These are phyloP conservation scores for Bombyx huttoni DNA, from an alignment of 2,888 invertebrate genomes.

Conservation along the genomic window DNA sequence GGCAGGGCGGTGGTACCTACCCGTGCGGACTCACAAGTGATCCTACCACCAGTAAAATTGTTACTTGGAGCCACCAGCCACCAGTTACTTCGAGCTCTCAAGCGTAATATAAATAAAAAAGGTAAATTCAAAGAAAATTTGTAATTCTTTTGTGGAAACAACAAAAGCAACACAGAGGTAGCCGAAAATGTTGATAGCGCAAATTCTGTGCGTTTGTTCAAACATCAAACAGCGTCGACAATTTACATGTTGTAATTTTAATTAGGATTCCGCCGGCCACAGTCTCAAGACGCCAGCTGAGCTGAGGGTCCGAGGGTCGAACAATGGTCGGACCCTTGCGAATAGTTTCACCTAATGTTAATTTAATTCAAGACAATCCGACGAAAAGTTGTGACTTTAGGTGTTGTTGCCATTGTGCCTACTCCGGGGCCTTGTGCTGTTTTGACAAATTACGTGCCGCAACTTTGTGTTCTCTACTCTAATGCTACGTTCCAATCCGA, in stretches of 20 bases:
- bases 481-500: background rate
- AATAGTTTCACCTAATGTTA: conserved; percentile 67
- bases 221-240: conserved; percentile 38
- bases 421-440: conserved; percentile 10
- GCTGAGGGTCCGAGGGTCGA: conserved; percentile 17
- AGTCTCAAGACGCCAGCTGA: conserved; percentile 30
- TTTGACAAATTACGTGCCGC: conserved; percentile 4
- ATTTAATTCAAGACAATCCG: conserved; percentile 64
- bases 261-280: conserved; percentile 58
- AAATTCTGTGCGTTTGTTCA: conserved; percentile 8
- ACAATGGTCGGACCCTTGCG: conserved; percentile 29
- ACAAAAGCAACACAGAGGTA: background rate
- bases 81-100: no score
- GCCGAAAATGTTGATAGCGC: background rate
- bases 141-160: background rate
- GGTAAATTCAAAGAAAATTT: background rate
- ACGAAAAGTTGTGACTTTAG: conserved; percentile 53
- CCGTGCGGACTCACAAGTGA: no score
- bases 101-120: no score
- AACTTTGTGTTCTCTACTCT: background rate
- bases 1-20: no score
- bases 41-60: no score
- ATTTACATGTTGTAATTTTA: conserved; percentile 70
- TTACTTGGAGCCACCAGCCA: no score
- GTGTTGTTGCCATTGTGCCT: conserved; percentile 29